Evolutionary conservation across 2,888 invertebrate genomes (phyloP), one percentile per base, ranked within the genome.

Genomic region (Empis stercorea): DNA sequence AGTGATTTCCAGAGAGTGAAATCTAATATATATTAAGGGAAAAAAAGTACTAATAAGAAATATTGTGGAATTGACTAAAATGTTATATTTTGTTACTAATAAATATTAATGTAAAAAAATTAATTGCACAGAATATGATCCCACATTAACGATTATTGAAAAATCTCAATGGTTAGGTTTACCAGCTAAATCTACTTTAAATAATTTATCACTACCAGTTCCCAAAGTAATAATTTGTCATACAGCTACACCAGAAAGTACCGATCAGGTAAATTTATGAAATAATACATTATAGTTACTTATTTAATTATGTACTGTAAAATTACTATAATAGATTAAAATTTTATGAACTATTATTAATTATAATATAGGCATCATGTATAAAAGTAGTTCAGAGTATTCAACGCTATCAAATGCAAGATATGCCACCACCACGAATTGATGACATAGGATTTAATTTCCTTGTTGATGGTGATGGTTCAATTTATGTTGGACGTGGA

Each of bases 371-470:
- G 36, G 46, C 51, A 16, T 54, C 55, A 40, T 66, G 67, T 51
- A 56, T 55, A 43, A 54, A 56, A 4, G 50, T 61, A 50, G 50
- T 66, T 57, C 56, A 57, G 45, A 59, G 53, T 49, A 66, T 65
- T 50, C 66, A 66, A 52, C 45, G 32, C 42, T 62, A 57, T 49
- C 65, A 66, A 50, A 64, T 64, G 60, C 55, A 60, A 2, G 23
- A 27, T 27, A 27, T 27, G 23, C 5, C 5, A 27, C 23, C 23
- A 27, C 23, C 23, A 27, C 20, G 5, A 20, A 4, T 20, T 5
- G 20, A 52, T 14, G 66, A 67, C 50, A 67, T 67, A 47, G 63
- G 62, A 30, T 65, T 65, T 47, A 62, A 61, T 45, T 67, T 63
- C 50, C 56, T 58, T 3, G 60, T 67, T 37, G 65, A 63, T 42